Percentiles rank a stretch among this genome's conserved stretches.
Evolutionary conservation across 2,797 vertebrate species (phyloP).

Genomic region (Semaprochilodus insignis): DNA sequence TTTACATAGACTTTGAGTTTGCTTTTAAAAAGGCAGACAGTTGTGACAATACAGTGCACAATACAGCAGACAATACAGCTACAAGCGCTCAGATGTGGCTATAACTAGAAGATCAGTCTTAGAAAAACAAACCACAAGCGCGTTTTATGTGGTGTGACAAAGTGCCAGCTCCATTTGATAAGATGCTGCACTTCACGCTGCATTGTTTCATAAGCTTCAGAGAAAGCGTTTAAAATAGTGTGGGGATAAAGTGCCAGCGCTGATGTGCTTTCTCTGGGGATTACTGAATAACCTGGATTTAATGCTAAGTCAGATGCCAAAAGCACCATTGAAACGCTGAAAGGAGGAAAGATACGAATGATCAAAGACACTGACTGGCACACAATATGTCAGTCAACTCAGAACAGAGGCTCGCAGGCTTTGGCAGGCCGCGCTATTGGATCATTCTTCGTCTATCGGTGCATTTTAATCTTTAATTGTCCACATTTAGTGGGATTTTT

Average conservation of each 20-base stretch:
- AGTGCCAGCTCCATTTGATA: slow-evolving; percentile 5
- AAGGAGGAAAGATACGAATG: slow-evolving; percentile 8
- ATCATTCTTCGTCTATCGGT: not conserved
- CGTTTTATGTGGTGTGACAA: slow-evolving; percentile 9
- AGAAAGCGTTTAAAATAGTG: slow-evolving; percentile 2
- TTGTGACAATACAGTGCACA: not conserved
- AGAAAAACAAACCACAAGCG: not conserved
- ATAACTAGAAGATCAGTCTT: not conserved
- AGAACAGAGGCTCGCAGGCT: not conserved
- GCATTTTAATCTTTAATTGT: slow-evolving; percentile 1
- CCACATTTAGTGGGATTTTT: not conserved
- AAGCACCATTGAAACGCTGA: not conserved
- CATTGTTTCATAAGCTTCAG: slow-evolving; percentile 7
- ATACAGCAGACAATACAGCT: not conserved
- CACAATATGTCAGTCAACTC: slow-evolving; percentile 14
- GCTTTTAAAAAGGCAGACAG: not conserved
- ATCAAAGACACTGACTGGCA: slow-evolving; percentile 20
- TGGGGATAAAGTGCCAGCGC: slow-evolving; percentile 1
- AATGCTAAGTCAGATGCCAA: slow-evolving; percentile 22
- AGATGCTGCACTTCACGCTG: slow-evolving; percentile 3
- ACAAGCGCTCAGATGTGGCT: not conserved
- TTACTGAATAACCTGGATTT: slow-evolving; percentile 18
- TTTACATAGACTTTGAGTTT: not conserved
- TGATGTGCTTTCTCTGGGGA: slow-evolving; percentile 5
- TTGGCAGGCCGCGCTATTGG: not conserved